Evolutionary conservation across 2,888 invertebrate genomes (phyloP), one percentile per base, ranked within the genome.

Genomic region (Byasa hedistus): DNA sequence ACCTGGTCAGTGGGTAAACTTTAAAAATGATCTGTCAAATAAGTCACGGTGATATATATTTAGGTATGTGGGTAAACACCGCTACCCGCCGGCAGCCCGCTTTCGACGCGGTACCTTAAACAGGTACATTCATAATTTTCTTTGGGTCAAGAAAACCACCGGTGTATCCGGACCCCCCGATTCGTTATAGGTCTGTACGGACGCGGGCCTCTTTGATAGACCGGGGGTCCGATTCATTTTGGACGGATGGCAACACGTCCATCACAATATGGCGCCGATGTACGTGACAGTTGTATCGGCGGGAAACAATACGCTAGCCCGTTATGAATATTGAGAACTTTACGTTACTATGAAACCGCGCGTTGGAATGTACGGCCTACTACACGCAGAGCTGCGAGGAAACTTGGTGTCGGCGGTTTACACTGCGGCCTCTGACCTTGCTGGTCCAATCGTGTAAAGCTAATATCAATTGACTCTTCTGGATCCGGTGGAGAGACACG

Each of bases 241-340:
- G 87, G 86, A 75, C 79, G 76, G 73, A 75, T 83, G 74, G 75
- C 71, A 76, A 83, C 89, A 89, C 89, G 90, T 89, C 82, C 85
- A 82, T 84, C 83, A 75, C 79, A 86, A 86, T 82, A 85, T 86
- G 89, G 89, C 88, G 87, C 85, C 83, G 81, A 62, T 71, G 78
- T 84, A 89, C 91, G 89, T 89, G 90, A 88, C 85, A 82, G 79
- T 83, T 82, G 79, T 77, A 81, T 82, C 79, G 82, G 81, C 84
- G 83, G 84, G 82, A 86, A 88, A 90, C 89, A 88, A 89, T 88
- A 80, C 12, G 84, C 55, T 54, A 72, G 79, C 73, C 87, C 88
- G 90, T 88, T 90, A 90, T 87, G 86, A 88, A 88, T 90, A 87
- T 87, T 86, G 85, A 89, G 81, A 82, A 73, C 81, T 82, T 75